Evolutionary conservation across 2,888 invertebrate genomes (phyloP).

Genomic region (Rutpela maculata): DNA sequence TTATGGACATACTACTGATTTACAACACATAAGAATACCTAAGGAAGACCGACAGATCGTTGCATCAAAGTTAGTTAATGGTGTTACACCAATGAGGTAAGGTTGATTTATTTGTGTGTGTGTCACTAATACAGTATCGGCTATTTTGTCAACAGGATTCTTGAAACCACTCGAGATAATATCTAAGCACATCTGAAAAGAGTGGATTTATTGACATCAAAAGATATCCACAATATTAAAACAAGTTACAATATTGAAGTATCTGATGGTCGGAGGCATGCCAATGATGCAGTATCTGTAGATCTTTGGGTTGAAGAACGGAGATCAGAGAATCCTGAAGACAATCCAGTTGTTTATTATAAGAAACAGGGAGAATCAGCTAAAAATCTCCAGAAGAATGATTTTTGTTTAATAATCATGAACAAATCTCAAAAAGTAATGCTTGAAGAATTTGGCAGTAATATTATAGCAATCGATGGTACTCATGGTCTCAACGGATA

Average conservation of each 20-base stretch:
- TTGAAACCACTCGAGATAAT: constrained; percentile 34
- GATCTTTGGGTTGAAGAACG: constrained; percentile 39
- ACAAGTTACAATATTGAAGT: constrained; percentile 26
- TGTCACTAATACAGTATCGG: background rate
- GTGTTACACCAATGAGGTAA: constrained; percentile 26
- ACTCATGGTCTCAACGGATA: constrained; percentile 50
- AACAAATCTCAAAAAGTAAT: constrained; percentile 83
- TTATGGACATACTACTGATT: constrained; percentile 38
- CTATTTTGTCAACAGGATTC: constrained; percentile 35
- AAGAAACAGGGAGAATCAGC: constrained; percentile 33
- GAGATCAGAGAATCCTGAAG: constrained; percentile 5
- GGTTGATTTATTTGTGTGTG: background rate
- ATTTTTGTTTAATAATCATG: constrained; percentile 48
- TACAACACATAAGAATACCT: constrained; percentile 40
- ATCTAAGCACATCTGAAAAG: constrained; percentile 26
- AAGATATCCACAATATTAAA: constrained; percentile 37
- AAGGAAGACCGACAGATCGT: constrained; percentile 18
- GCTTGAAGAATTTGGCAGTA: constrained; percentile 32
- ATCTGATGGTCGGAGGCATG: background rate
- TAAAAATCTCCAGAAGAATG: constrained; percentile 31
- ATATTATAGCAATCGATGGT: constrained; percentile 40
- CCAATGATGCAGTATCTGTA: constrained; percentile 39
- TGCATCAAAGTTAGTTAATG: constrained; percentile 22
- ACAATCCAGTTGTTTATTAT: constrained; percentile 43
- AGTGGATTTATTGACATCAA: constrained; percentile 38